Percentiles rank a stretch among this genome's conserved stretches.
These are phyloP conservation scores for Thalassoma bifasciatum DNA, from an alignment of 2,113 vertebrate species.

Conservation along the genomic window DNA sequence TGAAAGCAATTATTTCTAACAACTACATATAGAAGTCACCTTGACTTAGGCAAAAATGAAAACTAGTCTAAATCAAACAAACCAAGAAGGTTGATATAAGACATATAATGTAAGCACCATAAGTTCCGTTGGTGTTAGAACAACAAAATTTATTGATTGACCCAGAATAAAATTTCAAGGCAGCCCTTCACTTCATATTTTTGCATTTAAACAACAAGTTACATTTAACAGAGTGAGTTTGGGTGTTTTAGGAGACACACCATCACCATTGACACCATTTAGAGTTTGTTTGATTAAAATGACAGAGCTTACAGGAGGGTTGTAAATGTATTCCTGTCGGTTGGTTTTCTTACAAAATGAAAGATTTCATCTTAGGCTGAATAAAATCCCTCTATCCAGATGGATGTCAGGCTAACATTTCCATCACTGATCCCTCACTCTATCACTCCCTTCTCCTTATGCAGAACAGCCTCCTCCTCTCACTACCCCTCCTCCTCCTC, in stretches of 20 bases:
- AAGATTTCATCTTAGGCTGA: conserved; percentile 7
- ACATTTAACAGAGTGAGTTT: too few species aligned
- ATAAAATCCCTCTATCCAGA: conserved; percentile 23
- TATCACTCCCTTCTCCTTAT: conserved; percentile 39
- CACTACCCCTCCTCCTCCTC: conserved; percentile 21
- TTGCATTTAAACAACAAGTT: too few species aligned
- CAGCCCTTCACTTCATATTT: too few species aligned
- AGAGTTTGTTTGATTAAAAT: neutral
- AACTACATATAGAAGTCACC: too few species aligned
- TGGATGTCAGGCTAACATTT: conserved; percentile 26
- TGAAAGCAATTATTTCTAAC: too few species aligned
- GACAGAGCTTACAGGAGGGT: neutral
- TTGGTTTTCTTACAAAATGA: neutral
- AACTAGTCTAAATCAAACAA: too few species aligned
- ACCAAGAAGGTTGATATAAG: too few species aligned
- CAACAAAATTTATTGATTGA: too few species aligned
- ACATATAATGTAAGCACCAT: too few species aligned
- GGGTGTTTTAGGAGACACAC: neutral
- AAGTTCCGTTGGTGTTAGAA: too few species aligned
- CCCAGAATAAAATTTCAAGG: too few species aligned
- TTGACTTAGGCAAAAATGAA: too few species aligned
- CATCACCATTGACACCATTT: neutral
- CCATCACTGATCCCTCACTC: conserved; percentile 30
- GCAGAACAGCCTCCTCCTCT: conserved; percentile 38
- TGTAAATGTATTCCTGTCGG: neutral